Evolutionary conservation across 2,888 invertebrate species (phyloP), one percentile per base, ranked within the genome.

Genomic region (Drosophila pegasa): DNA sequence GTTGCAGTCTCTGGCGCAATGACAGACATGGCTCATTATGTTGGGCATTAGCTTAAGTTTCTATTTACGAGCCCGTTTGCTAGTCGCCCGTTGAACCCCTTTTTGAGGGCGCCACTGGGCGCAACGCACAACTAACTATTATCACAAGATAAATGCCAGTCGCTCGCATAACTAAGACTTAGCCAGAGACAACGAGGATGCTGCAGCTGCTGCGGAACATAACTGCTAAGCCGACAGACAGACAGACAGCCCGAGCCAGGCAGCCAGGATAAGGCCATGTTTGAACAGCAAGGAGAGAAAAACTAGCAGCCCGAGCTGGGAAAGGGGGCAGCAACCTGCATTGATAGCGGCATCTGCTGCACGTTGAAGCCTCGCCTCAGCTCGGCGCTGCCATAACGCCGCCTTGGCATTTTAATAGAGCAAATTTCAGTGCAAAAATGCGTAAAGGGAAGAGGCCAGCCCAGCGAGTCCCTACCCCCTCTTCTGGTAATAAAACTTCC

Each of bases 341-440:
- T 75, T 72, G 79, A 73, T 73, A 69, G 70, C 61, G 88, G 83
- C 78, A 80, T 70, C 75, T 64, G 77, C 75, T 78, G 71, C 80
- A 70, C 50, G 56, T 64, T 56, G 55, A 29, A 51, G 47, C 48
- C 45, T 27, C 43, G 25, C 43, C 43, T 12, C 18, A 61, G 51
- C 27, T 25, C 43, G 61, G 41, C 56, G 59, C 58, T 66, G 79
- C 65, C 80, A 77, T 71, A 84, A 71, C 70, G 75, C 71, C 68
- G 72, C 59, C 78, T 65, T 68, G 87, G 85, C 75, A 86, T 86
- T 86, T 86, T 86, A 86, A 86, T 88, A 86, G 89, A 86, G 85
- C 89, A 74, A 86, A 86, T 86, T 86, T 88, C 77, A 75, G 68
- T 66, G 80, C 64, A 72, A 76, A 81, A 87, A 84, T 82, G 65